Conservation (phyloP, 2,888 invertebrate genomes). For the Zygaena filipendulae region DNA sequence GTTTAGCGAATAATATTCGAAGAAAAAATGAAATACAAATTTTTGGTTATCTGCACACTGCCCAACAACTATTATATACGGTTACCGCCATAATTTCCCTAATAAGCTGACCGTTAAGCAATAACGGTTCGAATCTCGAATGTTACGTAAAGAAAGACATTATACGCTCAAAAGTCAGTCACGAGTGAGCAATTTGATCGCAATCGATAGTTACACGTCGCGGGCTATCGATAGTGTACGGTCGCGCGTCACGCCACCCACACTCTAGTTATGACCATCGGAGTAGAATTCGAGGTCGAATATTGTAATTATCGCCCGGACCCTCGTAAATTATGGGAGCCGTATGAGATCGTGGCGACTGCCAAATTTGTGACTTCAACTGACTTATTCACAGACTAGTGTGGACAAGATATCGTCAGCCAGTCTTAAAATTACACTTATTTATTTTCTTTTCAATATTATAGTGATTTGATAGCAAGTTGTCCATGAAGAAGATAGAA, state of each 20-base stretch:
- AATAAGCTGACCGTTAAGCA: no score
- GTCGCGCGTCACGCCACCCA: conserved; percentile 27
- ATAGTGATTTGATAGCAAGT: no score
- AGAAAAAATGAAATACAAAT: no score
- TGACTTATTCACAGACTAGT: conserved; percentile 19
- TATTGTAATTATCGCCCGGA: conserved; percentile 52
- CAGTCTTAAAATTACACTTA: no score
- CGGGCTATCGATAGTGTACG: conserved; percentile 21
- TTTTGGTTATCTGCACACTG: no score
- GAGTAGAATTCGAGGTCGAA: conserved; percentile 35
- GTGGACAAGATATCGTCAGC: no score
- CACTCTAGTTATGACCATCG: conserved; percentile 13
- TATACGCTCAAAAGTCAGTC: conserved; percentile 41
- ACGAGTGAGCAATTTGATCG: conserved; percentile 57
- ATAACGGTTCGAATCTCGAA: conserved; percentile 18
- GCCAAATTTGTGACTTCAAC: conserved; percentile 36
- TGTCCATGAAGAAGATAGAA: no score
- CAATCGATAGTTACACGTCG: conserved; percentile 38
- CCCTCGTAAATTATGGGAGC: conserved; percentile 49
- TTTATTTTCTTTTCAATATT: no score
- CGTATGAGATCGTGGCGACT: conserved; percentile 30
- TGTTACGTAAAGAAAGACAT: conserved; percentile 58
- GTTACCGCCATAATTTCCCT: no score
- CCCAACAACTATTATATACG: no score
- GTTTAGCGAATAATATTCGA: no score